Percentiles rank a stretch among this genome's conserved stretches.
phyloP scores from a whole-genome alignment of 2,797 vertebrate genomes.

The Hippocampus kuda region DNA sequence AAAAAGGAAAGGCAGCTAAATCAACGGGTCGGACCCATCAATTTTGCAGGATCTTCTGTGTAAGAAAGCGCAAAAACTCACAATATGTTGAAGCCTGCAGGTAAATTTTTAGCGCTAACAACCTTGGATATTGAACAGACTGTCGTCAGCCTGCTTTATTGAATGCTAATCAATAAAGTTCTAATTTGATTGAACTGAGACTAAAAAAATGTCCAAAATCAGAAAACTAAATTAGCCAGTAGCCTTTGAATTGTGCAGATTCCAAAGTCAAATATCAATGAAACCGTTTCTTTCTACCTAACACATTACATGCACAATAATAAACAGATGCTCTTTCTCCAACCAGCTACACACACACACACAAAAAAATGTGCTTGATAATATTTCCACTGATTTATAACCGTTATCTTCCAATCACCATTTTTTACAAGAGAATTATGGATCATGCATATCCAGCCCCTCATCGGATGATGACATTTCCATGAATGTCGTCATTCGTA shows the following conservation, averaged over 20 bases:
- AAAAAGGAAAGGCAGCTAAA: background rate
- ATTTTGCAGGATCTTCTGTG: too few species aligned
- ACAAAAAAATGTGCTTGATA: background rate
- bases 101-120: background rate
- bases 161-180: background rate
- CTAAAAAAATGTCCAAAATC: background rate
- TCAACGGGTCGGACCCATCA: too few species aligned
- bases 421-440: too few species aligned
- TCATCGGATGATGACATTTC: background rate
- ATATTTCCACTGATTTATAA: background rate
- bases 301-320: background rate
- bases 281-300: background rate
- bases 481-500: background rate
- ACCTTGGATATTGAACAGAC: background rate
- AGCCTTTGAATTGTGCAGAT: background rate
- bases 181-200: background rate
- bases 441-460: background rate
- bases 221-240: background rate
- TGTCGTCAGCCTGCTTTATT: background rate
- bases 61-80: too few species aligned
- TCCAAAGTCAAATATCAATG: background rate
- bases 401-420: too few species aligned
- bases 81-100: too few species aligned
- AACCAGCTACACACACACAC: background rate
- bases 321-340: background rate